Evolutionary conservation across 2,888 invertebrate species (phyloP).

Genomic region (Diarsia mendica): DNA sequence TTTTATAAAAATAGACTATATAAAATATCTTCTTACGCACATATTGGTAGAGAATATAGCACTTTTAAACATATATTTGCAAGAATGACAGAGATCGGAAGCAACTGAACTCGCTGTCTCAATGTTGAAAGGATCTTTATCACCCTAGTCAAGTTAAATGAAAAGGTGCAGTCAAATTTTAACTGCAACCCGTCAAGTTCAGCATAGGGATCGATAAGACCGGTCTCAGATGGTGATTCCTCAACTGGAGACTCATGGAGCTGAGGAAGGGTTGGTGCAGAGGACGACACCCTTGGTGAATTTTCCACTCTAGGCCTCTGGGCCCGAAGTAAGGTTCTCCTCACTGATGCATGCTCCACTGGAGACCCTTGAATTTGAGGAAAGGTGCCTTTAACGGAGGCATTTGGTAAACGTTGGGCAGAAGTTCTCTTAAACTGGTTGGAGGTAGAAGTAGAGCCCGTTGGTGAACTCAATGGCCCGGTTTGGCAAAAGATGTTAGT

Average conservation of each 20-base stretch:
- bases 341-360: neutral
- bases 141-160: neutral
- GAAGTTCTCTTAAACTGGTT: neutral
- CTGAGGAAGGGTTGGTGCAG: too few species aligned
- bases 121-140: neutral
- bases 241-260: neutral
- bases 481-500: neutral
- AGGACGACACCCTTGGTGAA: neutral
- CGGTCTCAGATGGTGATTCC: neutral
- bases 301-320: neutral
- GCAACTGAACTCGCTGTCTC: neutral
- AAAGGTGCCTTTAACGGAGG: neutral
- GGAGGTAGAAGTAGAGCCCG: neutral
- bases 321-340: neutral
- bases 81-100: neutral
- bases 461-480: neutral
- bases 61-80: neutral
- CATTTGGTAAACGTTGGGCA: neutral
- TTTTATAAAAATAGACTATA: neutral
- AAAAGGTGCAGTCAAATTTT: neutral
- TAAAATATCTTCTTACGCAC: neutral
- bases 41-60: neutral
- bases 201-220: neutral
- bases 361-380: neutral
- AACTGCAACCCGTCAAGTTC: neutral